Percentiles rank a stretch among this genome's conserved stretches.
phyloP scores from a whole-genome alignment of 1,140 invertebrate species.

The Cataglyphis hispanica region DNA sequence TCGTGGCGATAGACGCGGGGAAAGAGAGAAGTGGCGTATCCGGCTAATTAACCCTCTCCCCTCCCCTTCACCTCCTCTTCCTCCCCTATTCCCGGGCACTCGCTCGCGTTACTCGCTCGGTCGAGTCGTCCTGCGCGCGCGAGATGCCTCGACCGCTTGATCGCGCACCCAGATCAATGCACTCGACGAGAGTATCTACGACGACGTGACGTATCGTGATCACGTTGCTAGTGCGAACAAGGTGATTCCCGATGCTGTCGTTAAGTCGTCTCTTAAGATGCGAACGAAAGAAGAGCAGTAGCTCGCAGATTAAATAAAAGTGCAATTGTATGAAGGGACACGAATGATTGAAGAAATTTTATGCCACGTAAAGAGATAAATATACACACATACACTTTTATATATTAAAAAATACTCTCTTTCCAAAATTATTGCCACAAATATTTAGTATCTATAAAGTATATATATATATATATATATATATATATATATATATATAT shows the following conservation, averaged over 20 bases:
- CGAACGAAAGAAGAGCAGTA: neutral
- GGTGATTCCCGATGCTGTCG: slow-evolving; percentile 21
- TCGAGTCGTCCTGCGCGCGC: slow-evolving; percentile 31
- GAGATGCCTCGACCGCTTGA: neutral
- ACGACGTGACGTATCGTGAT: slow-evolving; percentile 4
- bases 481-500: too few relatives aligned
- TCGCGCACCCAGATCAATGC: slow-evolving; percentile 31
- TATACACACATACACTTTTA: too few relatives aligned
- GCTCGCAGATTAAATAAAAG: neutral
- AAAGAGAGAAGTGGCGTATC: slow-evolving; percentile 39
- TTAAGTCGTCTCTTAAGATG: slow-evolving; percentile 2
- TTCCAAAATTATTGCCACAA: too few relatives aligned
- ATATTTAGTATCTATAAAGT: too few relatives aligned
- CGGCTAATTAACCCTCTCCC: slow-evolving; percentile 36
- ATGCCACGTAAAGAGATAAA: neutral
- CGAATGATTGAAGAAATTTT: neutral
- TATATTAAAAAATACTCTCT: neutral
- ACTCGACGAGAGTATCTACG: slow-evolving; percentile 17
- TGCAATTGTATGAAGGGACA: neutral
- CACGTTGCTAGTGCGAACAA: neutral
- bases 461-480: too few relatives aligned
- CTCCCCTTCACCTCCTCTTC: neutral
- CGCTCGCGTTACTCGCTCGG: slow-evolving; percentile 39
- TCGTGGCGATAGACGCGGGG: slow-evolving; percentile 2
- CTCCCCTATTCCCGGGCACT: neutral